Conservation (phyloP, 1,140 invertebrate species). For the Cheumatopsyche charites region DNA sequence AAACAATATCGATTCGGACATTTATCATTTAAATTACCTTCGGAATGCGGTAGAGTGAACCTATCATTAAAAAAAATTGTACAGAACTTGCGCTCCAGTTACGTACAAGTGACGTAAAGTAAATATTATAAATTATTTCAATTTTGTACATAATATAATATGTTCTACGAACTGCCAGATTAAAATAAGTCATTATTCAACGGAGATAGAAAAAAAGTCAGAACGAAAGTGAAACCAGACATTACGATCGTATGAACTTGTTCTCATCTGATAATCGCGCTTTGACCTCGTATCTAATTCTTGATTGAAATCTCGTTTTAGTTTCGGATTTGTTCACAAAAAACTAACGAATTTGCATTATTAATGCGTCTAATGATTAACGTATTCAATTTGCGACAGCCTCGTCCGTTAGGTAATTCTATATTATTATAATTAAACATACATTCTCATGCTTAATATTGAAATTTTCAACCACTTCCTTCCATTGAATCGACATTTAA, state of each 20-base stretch:
- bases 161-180: not conserved
- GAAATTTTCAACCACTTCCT: not conserved
- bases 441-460: too few relatives aligned
- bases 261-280: slow-evolving; percentile 31
- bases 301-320: not conserved
- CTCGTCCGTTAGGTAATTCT: too few relatives aligned
- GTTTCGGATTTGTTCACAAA: too few relatives aligned
- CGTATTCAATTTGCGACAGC: too few relatives aligned
- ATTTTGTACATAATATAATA: not conserved
- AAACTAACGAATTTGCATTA: too few relatives aligned
- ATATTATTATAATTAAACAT: too few relatives aligned
- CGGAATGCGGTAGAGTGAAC: not conserved
- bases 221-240: slow-evolving; percentile 30
- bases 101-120: not conserved
- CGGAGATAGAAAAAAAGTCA: not conserved
- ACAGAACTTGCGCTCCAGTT: too few relatives aligned
- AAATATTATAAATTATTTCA: not conserved
- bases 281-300: slow-evolving; percentile 13
- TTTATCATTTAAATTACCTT: not conserved
- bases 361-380: too few relatives aligned
- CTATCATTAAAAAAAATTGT: too few relatives aligned
- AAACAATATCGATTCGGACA: too few relatives aligned
- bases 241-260: slow-evolving; percentile 1
- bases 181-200: not conserved
- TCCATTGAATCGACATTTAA: not conserved